A percentile compares a stretch with the other conserved stretches of the same genome.
phyloP scores from a whole-genome alignment of 2,888 invertebrate genomes.

The Cepaea hortensis region DNA sequence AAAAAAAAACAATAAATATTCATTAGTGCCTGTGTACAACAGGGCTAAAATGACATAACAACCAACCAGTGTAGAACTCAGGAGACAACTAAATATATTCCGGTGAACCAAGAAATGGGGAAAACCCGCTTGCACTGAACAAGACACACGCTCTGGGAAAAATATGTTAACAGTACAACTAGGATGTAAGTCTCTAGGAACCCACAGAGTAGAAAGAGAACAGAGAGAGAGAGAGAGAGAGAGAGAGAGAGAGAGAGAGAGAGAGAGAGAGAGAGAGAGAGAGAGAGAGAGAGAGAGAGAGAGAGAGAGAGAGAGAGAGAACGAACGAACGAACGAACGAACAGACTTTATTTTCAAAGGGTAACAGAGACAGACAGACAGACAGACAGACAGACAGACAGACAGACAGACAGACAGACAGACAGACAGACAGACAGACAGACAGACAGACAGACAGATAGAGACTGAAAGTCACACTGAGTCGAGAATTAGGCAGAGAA shows the following conservation, averaged over 20 bases:
- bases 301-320: too few species aligned
- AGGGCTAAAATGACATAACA: too few species aligned
- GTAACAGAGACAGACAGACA: neutral
- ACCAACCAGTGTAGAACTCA: too few species aligned
- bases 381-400: neutral
- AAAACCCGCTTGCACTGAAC: too few species aligned
- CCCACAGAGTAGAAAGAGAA: neutral
- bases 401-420: neutral
- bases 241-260: neutral
- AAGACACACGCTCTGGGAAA: too few species aligned
- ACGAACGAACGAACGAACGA: too few species aligned
- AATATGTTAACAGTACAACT: too few species aligned
- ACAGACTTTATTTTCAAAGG: too few species aligned
- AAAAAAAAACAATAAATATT: too few species aligned
- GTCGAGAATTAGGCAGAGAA: neutral
- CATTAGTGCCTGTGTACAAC: too few species aligned
- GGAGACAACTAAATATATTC: too few species aligned
- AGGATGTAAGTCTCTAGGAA: neutral
- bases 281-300: neutral
- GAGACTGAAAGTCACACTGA: neutral
- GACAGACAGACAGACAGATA: neutral
- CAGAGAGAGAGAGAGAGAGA: neutral
- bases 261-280: neutral
- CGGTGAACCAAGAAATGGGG: too few species aligned
- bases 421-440: neutral